Conservation (phyloP, 2,113 vertebrate species). For the Syngnathus typhle region DNA sequence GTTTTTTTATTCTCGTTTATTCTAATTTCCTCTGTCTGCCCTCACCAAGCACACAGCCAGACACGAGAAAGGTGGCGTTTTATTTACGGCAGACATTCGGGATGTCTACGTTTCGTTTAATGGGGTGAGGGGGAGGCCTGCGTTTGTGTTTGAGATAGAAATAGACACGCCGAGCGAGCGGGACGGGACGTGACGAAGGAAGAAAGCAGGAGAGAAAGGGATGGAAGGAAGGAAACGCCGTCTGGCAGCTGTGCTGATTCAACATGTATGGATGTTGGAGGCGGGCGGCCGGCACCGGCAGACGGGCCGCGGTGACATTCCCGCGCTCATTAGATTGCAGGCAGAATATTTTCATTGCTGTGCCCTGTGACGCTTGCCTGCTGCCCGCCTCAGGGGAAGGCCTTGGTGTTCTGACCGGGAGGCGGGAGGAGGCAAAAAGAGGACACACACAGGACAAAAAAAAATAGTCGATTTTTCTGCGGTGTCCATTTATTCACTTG, state of each 20-base stretch:
- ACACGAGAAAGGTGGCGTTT: constrained; percentile 16
- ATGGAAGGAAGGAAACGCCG: constrained; percentile 19
- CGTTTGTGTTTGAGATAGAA: constrained; percentile 32
- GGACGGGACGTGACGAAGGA: constrained; percentile 9
- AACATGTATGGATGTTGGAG: constrained; percentile 43
- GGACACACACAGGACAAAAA: constrained; percentile 15
- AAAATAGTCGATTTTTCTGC: background rate
- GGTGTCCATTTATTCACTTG: background rate
- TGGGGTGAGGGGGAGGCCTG: constrained; percentile 26
- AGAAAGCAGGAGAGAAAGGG: constrained; percentile 7
- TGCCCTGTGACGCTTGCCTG: constrained; percentile 33
- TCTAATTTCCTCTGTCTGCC: background rate
- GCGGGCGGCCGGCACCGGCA: constrained; percentile 46
- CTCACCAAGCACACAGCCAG: background rate
- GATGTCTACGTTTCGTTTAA: constrained; percentile 54
- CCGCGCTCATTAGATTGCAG: constrained; percentile 63
- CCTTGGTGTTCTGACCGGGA: constrained; percentile 39
- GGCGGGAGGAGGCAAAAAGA: constrained; percentile 18
- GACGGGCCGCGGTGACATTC: constrained; percentile 58
- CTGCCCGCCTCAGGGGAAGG: constrained; percentile 38
- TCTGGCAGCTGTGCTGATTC: constrained; percentile 51
- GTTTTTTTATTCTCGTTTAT: background rate
- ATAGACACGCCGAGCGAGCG: constrained; percentile 5
- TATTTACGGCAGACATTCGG: constrained; percentile 59
- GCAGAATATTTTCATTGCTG: constrained; percentile 54